Conservation (phyloP, 2,113 vertebrate genomes). For the Meriones unguiculatus region DNA sequence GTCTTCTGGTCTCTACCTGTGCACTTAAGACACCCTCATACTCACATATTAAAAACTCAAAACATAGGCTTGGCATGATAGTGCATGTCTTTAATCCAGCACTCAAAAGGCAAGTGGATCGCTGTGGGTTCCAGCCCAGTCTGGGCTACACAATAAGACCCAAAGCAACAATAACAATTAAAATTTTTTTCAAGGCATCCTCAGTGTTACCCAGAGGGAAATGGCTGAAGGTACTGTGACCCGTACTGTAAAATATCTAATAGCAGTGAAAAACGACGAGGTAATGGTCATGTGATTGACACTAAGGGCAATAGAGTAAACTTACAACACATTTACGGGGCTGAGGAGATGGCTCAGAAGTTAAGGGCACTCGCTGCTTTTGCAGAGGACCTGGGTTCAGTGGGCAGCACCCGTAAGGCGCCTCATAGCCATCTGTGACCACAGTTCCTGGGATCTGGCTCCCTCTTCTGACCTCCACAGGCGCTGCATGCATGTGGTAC, state of each 20-base stretch:
- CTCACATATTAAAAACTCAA: not conserved
- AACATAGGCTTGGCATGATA: not conserved
- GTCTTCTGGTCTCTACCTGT: not conserved
- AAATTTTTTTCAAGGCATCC: not conserved
- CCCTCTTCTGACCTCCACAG: not conserved
- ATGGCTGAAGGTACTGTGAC: not conserved
- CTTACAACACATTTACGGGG: not conserved
- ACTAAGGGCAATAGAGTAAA: slow-evolving; percentile 28
- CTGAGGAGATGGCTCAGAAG: not conserved
- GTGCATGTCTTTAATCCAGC: not conserved
- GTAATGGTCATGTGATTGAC: not conserved
- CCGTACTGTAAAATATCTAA: not conserved
- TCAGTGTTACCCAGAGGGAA: not conserved
- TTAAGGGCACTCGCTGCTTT: not conserved
- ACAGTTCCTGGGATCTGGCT: not conserved
- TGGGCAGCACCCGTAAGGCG: not conserved
- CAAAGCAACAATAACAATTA: not conserved
- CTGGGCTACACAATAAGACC: not conserved
- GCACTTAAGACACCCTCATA: not conserved
- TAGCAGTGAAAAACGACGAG: not conserved
- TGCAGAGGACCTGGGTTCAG: not conserved
- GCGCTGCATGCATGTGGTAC: not conserved
- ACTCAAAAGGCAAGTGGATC: not conserved
- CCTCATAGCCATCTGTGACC: not conserved
- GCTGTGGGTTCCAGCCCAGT: not conserved